Conservation (phyloP, 2,113 vertebrate genomes). For the Ictalurus furcatus region DNA sequence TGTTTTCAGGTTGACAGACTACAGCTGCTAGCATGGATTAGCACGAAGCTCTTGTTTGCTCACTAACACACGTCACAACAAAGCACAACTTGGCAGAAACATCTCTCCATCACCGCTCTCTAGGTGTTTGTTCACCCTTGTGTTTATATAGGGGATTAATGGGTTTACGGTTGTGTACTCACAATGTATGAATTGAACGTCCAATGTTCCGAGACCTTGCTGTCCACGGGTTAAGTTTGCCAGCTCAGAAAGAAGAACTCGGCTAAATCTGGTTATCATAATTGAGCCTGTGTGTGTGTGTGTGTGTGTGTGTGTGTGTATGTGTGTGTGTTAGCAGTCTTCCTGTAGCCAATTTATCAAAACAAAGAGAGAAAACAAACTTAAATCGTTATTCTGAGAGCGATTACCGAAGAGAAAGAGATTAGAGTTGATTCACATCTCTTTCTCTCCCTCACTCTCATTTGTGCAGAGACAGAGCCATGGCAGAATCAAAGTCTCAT, state of each 20-base stretch:
- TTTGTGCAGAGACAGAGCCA: slow-evolving; percentile 63
- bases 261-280: neutral
- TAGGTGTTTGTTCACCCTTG: neutral
- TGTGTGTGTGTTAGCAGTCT: neutral
- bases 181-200: neutral
- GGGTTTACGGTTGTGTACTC: neutral
- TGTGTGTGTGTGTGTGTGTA: neutral
- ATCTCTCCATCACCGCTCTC: slow-evolving; percentile 28
- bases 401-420: slow-evolving; percentile 11
- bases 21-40: slow-evolving; percentile 45
- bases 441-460: slow-evolving; percentile 17
- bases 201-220: neutral
- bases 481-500: slow-evolving; percentile 60
- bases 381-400: slow-evolving; percentile 43
- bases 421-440: slow-evolving; percentile 37
- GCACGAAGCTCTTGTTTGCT: slow-evolving; percentile 39
- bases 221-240: neutral
- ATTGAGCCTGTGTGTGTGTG: neutral
- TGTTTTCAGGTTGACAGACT: slow-evolving; percentile 31
- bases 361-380: slow-evolving; percentile 28
- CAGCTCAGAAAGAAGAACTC: neutral
- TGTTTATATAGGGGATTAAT: neutral
- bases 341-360: slow-evolving; percentile 36
- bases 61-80: slow-evolving; percentile 42
- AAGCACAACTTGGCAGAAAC: slow-evolving; percentile 20